Percentiles rank a stretch among this genome's conserved stretches.
These are phyloP conservation scores for Morus bassanus DNA, from an alignment of 2,797 vertebrate species.

Conservation along the genomic window DNA sequence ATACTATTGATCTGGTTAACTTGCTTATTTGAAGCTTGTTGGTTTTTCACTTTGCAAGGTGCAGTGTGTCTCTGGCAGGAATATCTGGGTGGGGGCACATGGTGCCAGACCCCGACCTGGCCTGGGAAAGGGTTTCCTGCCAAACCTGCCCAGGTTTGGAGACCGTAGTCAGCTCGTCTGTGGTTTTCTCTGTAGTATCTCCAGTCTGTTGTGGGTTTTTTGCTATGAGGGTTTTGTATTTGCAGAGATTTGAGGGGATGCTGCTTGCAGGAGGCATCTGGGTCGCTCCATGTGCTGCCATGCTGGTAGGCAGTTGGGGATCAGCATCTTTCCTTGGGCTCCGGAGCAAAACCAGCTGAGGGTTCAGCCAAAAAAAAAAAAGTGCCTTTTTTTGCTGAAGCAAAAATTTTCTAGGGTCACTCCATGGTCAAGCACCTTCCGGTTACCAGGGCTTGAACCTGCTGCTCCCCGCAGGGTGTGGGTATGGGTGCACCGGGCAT, in stretches of 20 bases:
- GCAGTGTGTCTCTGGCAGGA: fast-evolving
- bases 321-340: not conserved
- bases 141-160: not conserved
- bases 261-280: not conserved
- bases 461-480: not conserved
- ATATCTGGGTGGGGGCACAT: not conserved
- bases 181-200: not conserved
- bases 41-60: not conserved
- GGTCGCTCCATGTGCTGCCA: fast-evolving
- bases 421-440: not conserved
- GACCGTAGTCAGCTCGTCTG: fast-evolving
- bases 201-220: not conserved
- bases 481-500: fast-evolving
- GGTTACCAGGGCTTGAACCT: not conserved
- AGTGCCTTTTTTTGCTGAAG: not conserved
- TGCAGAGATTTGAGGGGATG: not conserved
- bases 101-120: not conserved
- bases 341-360: not conserved
- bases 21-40: not conserved
- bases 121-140: too few relatives aligned
- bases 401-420: not conserved
- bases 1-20: not conserved
- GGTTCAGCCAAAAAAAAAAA: not conserved
- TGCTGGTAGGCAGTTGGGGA: fast-evolving
- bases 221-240: not conserved